These are phyloP conservation scores for Columba janthina DNA, from an alignment of 2,113 vertebrate species.

Conservation along the genomic window DNA sequence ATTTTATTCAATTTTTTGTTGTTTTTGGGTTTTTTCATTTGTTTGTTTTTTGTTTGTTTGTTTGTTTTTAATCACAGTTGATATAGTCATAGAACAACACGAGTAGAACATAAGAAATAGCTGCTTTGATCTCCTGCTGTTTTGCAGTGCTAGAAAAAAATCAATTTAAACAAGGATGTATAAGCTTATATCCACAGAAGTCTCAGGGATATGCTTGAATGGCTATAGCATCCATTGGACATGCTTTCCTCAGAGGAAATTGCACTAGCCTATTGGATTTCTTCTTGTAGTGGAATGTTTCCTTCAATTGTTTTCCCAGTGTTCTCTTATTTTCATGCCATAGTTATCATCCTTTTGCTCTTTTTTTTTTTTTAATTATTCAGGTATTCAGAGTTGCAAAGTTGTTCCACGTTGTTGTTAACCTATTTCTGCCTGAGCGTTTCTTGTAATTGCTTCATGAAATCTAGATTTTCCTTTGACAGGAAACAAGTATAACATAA, in stretches of 20 bases:
- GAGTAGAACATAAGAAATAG: not conserved
- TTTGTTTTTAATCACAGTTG: not conserved
- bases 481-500: not conserved
- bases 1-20: not conserved
- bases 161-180: not conserved
- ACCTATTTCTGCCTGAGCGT: not conserved
- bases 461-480: not conserved
- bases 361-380: not conserved
- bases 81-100: not conserved
- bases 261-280: not conserved
- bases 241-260: not conserved
- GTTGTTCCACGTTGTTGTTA: not conserved
- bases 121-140: not conserved
- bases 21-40: not conserved
- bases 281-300: not conserved
- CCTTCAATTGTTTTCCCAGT: not conserved
- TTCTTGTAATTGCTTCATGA: slow-evolving; percentile 18
- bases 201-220: not conserved
- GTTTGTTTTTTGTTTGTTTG: not conserved
- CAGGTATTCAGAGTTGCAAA: not conserved
- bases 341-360: not conserved
- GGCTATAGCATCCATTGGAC: not conserved
- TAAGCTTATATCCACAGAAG: not conserved
- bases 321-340: not conserved
- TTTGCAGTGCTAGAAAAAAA: not conserved